Percentiles rank a stretch among this genome's conserved stretches.
Evolutionary conservation across 2,113 vertebrate genomes (phyloP).

Genomic region (Equus quagga): DNA sequence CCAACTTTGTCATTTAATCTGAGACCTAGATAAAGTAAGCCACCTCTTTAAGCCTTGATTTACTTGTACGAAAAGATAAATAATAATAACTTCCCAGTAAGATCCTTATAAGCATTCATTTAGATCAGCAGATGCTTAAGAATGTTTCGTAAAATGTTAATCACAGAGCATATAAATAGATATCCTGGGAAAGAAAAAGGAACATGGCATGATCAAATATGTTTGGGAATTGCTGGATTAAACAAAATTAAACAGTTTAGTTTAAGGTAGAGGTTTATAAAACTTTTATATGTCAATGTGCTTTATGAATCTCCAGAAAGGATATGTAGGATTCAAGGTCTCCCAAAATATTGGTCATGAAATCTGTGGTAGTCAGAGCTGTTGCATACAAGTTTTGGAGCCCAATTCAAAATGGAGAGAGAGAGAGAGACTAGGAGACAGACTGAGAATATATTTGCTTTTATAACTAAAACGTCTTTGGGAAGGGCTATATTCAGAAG

Average conservation of each 20-base stretch:
- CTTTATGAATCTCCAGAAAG: background rate
- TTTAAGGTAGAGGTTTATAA: background rate
- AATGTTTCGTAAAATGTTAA: constrained; percentile 28
- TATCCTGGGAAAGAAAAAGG: background rate
- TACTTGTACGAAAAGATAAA: constrained; percentile 17
- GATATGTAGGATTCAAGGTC: background rate
- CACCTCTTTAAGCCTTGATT: background rate
- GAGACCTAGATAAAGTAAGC: background rate
- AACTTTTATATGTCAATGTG: background rate
- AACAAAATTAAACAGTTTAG: constrained; percentile 33
- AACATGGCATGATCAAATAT: background rate
- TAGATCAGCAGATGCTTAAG: constrained; percentile 42
- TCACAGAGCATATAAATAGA: constrained; percentile 21
- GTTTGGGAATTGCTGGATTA: constrained; percentile 11
- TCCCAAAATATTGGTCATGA: background rate
- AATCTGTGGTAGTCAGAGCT: background rate
- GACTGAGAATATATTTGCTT: background rate
- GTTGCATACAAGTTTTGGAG: background rate
- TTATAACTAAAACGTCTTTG: background rate
- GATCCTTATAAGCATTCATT: background rate
- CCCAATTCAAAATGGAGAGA: background rate
- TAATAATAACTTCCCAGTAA: background rate
- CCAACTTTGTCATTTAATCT: background rate
- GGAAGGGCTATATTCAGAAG: background rate
- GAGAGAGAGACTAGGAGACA: background rate